Evolutionary conservation across 2,888 invertebrate genomes (phyloP), one percentile per base, ranked within the genome.

Genomic region (Dione juno): DNA sequence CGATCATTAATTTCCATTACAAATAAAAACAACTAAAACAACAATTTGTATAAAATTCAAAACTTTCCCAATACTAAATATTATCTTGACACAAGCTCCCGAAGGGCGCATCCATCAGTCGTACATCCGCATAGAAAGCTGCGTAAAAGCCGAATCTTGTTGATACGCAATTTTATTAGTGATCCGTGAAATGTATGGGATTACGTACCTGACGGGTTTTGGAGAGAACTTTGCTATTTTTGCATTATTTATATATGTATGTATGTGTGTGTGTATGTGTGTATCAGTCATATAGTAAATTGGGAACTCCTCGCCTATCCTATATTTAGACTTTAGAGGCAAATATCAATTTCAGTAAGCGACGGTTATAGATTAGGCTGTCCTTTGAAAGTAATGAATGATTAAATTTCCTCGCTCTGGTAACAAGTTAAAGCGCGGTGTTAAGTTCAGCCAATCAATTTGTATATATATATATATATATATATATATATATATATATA

Each of bases 101-200:
- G 6, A 14, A 48, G n/a, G 66, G 14, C 45, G 14, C 61, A 70
- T 73, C 73, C 48, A 68, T 70, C 70, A 65, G 10, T 0, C 40
- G 43, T 11, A 35, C 21, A 65, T 61, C 67, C 54, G 61, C 45
- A n/a, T 16, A n/a, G 53, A 59, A 67, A 52, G 41, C 63, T 66
- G 53, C 67, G 67, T 71, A 69, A 70, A 66, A 70, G 73, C 73
- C 40, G 48, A 68, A 66, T 68, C 70, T 70, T 70, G 67, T 70
- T 61, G 67, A 68, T 70, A 57, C 59, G 58, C 67, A 43, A 67
- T 65, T 70, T 68, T 59, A 70, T 73, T 70, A 72, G 65, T 19
- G 52, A 67, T 57, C 71, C 70, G 67, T 69, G 66, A 66, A 67
- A 48, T 64, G 67, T 67, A 67, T 67, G 37, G 40, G 58, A 58